Evolutionary conservation across 2,888 invertebrate genomes (phyloP).

Genomic region (Caenorhabditis imperialis): DNA sequence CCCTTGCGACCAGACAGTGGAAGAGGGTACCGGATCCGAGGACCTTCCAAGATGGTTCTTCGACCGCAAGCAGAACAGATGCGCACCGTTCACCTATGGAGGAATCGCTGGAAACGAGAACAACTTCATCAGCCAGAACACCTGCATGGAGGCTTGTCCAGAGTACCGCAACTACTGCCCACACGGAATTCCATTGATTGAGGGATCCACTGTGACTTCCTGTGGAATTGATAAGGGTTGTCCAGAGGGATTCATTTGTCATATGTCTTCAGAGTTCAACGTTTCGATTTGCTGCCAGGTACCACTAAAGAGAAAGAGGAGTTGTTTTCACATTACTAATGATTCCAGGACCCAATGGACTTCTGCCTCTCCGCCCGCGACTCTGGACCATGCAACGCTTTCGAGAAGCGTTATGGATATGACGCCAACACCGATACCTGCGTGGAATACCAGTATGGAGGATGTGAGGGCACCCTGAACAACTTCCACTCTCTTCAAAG

Average conservation of each 20-base stretch:
- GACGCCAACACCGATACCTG: conserved; percentile 72
- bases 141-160: conserved; percentile 68
- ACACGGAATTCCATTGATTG: conserved; percentile 74
- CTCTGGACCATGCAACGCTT: conserved; percentile 71
- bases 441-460: conserved; percentile 75
- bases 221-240: conserved; percentile 75
- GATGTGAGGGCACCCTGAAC: conserved; percentile 76
- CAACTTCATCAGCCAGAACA: conserved; percentile 72
- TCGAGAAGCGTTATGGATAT: conserved; percentile 72
- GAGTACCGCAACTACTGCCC: conserved; percentile 73
- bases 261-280: conserved; percentile 74
- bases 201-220: conserved; percentile 62
- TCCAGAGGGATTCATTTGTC: conserved; percentile 75
- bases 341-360: conserved; percentile 72
- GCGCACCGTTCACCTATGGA: conserved; percentile 72
- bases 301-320: neutral
- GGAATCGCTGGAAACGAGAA: conserved; percentile 76
- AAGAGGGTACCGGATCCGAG: conserved; percentile 69
- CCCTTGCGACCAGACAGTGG: conserved; percentile 68
- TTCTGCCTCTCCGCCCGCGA: conserved; percentile 75
- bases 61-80: conserved; percentile 68
- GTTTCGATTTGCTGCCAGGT: conserved; percentile 76
- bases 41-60: conserved; percentile 74
- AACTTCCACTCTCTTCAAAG: conserved; percentile 74
- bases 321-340: neutral